Conservation (phyloP, 2,888 invertebrate genomes). For the Lycocerus yunnanus region DNA sequence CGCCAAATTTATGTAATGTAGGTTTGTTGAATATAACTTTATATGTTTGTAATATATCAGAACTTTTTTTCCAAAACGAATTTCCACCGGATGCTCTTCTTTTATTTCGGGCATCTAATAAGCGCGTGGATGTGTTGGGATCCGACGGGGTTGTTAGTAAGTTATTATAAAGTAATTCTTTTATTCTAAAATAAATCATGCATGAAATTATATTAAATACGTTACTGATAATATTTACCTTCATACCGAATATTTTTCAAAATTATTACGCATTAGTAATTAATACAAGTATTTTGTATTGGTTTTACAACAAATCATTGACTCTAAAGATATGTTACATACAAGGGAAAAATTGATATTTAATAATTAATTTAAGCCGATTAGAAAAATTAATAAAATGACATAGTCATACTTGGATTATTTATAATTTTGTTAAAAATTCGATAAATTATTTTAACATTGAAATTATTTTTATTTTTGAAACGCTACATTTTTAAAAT, state of each 20-base stretch:
- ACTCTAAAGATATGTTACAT: not conserved
- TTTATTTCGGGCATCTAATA: slow-evolving; percentile 4
- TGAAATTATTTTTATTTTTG: not conserved
- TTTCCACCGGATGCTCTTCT: slow-evolving; percentile 15
- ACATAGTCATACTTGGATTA: slow-evolving; percentile 9
- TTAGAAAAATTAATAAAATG: slow-evolving; percentile 15
- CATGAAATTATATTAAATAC: slow-evolving; percentile 20
- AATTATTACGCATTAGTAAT: not conserved
- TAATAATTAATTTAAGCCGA: slow-evolving; percentile 16
- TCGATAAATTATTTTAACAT: not conserved
- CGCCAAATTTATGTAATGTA: slow-evolving; percentile 40
- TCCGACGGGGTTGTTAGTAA: slow-evolving; percentile 22
- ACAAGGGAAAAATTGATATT: slow-evolving; percentile 2
- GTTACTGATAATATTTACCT: slow-evolving; percentile 37
- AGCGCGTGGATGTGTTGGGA: slow-evolving; percentile 18
- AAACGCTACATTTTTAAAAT: not conserved
- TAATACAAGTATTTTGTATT: not conserved
- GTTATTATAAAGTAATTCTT: slow-evolving; percentile 24
- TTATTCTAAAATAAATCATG: slow-evolving; percentile 29
- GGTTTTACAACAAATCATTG: not conserved
- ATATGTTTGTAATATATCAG: slow-evolving; percentile 36
- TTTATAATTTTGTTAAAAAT: not conserved
- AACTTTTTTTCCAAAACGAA: slow-evolving; percentile 36
- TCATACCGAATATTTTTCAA: slow-evolving; percentile 37
- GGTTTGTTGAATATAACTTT: slow-evolving; percentile 35